These are phyloP conservation scores for Rhopilema esculentum DNA, from an alignment of 30 jellyfish, hydroid and myxozoan genomes.

Conservation along the genomic window DNA sequence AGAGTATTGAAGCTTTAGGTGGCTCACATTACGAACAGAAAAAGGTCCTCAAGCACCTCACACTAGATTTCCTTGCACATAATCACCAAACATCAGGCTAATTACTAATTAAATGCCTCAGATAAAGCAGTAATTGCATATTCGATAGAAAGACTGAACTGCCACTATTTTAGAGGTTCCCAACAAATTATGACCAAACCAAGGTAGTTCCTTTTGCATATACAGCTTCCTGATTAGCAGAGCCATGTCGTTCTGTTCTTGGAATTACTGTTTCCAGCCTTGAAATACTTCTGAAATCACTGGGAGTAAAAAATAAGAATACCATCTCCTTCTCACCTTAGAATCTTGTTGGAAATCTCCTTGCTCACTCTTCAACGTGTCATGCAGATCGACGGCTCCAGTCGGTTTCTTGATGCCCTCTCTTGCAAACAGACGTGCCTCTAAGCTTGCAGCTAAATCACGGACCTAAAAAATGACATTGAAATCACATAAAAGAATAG, in stretches of 20 bases:
- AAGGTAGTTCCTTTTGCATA: background rate
- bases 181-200: too few relatives aligned
- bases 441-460: conserved; percentile 69
- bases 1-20: too few relatives aligned
- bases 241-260: background rate
- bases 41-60: too few relatives aligned
- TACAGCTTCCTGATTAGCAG: background rate
- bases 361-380: conserved; percentile 4
- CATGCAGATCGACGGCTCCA: conserved; percentile 72
- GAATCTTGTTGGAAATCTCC: background rate
- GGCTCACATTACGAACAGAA: too few relatives aligned
- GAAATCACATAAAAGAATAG: background rate
- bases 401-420: conserved; percentile 62
- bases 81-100: too few relatives aligned
- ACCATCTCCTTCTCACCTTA: background rate
- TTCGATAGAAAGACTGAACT: too few relatives aligned
- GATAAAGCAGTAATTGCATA: too few relatives aligned
- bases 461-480: conserved; percentile 49
- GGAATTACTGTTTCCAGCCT: background rate
- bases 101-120: too few relatives aligned
- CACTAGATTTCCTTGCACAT: too few relatives aligned
- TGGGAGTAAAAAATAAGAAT: background rate
- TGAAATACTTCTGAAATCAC: background rate
- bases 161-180: too few relatives aligned
- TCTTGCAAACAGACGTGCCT: conserved; percentile 61